Evolutionary conservation across 2,888 invertebrate species (phyloP).

Genomic region (Pediacus dermestoides): DNA sequence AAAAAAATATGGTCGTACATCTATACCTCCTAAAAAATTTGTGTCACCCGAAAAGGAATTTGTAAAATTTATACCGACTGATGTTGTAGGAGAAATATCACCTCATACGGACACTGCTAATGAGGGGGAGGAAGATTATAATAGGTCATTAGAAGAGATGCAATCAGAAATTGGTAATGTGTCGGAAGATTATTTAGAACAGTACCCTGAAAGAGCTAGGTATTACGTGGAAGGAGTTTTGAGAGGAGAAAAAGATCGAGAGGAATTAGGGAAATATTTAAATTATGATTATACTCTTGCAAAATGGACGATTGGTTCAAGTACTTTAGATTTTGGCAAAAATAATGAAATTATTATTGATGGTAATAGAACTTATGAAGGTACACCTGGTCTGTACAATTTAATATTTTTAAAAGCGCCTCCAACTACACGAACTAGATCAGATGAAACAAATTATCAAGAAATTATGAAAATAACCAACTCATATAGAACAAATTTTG

Average conservation of each 20-base stretch:
- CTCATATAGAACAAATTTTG: not conserved
- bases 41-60: not conserved
- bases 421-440: not conserved
- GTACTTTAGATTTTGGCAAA: conserved; percentile 1
- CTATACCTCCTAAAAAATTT: too few species aligned
- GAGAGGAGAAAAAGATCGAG: too few species aligned
- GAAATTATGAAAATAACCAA: conserved; percentile 3
- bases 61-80: not conserved
- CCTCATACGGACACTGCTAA: not conserved
- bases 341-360: not conserved
- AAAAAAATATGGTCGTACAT: too few species aligned
- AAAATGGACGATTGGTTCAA: too few species aligned
- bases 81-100: not conserved
- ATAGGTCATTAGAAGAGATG: not conserved
- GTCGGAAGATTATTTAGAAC: conserved; percentile 4
- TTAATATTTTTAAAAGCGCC: not conserved
- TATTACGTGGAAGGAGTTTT: too few species aligned
- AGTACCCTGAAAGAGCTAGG: conserved; percentile 2
- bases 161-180: not conserved
- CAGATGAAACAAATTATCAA: conserved; percentile 2
- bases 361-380: not conserved
- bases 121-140: conserved; percentile 5
- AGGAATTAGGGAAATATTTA: too few species aligned
- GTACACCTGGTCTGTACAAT: conserved; percentile 3
- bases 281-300: too few species aligned